These are phyloP conservation scores for Argyrosomus regius DNA, from an alignment of 2,797 vertebrate genomes.

Conservation along the genomic window DNA sequence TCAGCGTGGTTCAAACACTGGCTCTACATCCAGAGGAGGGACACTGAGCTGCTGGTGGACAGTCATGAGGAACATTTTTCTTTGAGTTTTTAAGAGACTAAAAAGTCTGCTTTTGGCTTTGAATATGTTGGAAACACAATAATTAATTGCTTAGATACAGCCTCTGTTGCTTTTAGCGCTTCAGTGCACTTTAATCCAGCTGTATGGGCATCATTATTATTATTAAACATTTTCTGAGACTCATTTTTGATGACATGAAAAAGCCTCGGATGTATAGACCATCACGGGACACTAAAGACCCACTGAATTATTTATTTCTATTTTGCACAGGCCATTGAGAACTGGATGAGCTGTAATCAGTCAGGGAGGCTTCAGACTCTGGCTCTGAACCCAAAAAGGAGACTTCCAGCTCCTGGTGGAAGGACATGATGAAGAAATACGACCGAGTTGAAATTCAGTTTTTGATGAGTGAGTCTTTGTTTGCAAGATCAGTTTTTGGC, in stretches of 20 bases:
- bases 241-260: not conserved
- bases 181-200: not conserved
- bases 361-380: not conserved
- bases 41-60: not conserved
- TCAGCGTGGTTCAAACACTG: conserved; percentile 25
- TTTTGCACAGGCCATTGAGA: not conserved
- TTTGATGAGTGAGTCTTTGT: not conserved
- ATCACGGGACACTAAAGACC: not conserved
- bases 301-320: not conserved
- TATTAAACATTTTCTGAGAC: not conserved
- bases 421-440: not conserved
- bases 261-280: not conserved
- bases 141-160: not conserved
- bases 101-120: not conserved
- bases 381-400: not conserved
- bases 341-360: not conserved
- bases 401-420: not conserved
- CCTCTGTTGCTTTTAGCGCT: not conserved
- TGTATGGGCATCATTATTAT: not conserved
- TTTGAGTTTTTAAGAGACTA: not conserved
- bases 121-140: not conserved
- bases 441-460: no score
- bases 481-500: not conserved
- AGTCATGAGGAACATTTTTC: not conserved
- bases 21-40: conserved; percentile 10